Conservation (phyloP, 2,797 vertebrate genomes). For the Pseudomugil gertrudae region DNA sequence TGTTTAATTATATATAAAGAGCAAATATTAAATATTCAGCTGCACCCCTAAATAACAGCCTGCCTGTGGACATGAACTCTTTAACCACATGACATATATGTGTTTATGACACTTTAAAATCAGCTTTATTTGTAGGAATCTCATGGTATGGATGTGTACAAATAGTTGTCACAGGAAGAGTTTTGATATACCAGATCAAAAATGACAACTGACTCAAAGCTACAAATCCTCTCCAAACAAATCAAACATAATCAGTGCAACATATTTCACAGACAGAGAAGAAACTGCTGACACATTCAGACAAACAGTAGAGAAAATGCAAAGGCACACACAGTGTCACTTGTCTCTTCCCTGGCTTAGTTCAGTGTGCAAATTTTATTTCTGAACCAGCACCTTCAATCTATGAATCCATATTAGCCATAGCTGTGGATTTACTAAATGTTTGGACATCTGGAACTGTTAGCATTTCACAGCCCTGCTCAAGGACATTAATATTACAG, state of each 20-base stretch:
- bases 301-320: neutral
- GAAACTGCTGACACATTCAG: neutral
- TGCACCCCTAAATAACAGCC: slow-evolving; percentile 15
- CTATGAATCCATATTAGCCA: neutral
- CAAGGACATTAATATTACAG: slow-evolving; percentile 44
- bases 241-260: neutral
- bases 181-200: neutral
- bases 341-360: neutral
- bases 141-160: neutral
- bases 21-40: slow-evolving; percentile 66
- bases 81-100: slow-evolving; percentile 1
- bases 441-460: slow-evolving; percentile 14
- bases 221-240: neutral
- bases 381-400: slow-evolving; percentile 17
- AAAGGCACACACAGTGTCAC: neutral
- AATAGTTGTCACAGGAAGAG: neutral
- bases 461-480: slow-evolving; percentile 3
- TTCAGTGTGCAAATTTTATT: slow-evolving; percentile 10
- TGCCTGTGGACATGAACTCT: slow-evolving; percentile 12
- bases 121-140: neutral
- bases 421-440: neutral
- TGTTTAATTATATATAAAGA: slow-evolving; percentile 76
- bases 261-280: neutral
- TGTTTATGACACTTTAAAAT: neutral
- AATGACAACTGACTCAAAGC: neutral